A percentile compares a stretch with the other conserved stretches of the same genome.
phyloP scores from a whole-genome alignment of 2,797 vertebrate species.

The Sternarchorhynchus goeldii region DNA sequence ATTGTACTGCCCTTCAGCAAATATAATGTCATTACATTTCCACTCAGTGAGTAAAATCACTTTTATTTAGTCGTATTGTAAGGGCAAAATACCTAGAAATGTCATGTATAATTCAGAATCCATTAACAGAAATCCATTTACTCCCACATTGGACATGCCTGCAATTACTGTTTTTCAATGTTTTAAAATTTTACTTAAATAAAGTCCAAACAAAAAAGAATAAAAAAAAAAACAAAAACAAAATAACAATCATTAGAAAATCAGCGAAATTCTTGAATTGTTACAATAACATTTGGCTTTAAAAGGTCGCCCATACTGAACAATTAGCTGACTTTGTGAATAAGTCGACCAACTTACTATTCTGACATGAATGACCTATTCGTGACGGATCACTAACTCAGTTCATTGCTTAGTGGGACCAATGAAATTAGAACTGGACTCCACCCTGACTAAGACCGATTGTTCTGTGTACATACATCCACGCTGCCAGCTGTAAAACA shows the following conservation, averaged over 20 bases:
- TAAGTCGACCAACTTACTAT: constrained; percentile 65
- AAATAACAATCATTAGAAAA: not conserved
- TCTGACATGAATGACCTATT: constrained; percentile 73
- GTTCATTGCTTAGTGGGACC: constrained; percentile 64
- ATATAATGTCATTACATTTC: constrained; percentile 3
- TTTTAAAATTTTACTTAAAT: not conserved
- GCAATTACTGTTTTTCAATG: not conserved
- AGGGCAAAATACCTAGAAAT: too few relatives aligned
- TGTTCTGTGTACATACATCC: constrained; percentile 49
- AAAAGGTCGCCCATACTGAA: constrained; percentile 11
- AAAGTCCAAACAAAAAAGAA: not conserved
- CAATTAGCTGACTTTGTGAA: constrained; percentile 43
- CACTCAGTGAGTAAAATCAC: not conserved
- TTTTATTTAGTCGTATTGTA: too few relatives aligned
- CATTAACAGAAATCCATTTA: too few relatives aligned
- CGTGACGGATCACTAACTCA: constrained; percentile 72
- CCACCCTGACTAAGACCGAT: constrained; percentile 52
- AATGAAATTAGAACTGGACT: constrained; percentile 62
- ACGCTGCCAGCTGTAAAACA: not conserved
- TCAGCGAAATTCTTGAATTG: not conserved
- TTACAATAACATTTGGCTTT: constrained; percentile 2
- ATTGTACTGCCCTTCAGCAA: constrained; percentile 29
- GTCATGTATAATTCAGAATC: too few relatives aligned
- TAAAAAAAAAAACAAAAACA: not conserved
- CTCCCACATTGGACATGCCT: too few relatives aligned